Base-by-base conservation (phyloP, 2,888 invertebrate genomes). In the Eristalinus sepulchralis region DNA sequence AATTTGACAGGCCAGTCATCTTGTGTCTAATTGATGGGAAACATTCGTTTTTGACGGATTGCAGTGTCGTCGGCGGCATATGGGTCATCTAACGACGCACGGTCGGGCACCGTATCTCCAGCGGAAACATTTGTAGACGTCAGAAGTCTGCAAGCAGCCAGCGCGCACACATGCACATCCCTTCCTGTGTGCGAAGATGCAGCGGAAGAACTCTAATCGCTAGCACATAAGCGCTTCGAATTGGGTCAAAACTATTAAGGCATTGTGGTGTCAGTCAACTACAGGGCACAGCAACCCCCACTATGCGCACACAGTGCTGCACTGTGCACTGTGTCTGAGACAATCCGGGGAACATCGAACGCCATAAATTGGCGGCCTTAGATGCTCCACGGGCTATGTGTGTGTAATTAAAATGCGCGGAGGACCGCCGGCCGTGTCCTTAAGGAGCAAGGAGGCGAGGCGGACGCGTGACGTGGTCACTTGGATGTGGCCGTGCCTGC, bases 221-320 rank as follows among this genome's bases (percentile, higher is more conserved):
- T 83, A 86, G 83, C 79, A 83, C 86, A 86, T 62, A 73, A 79
- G 75, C 80, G 72, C 72, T 67, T 72, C 67, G 78, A 87, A 87
- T 87, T 87, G 76, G 87, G 87, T 87, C 87, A 87, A 87, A 87
- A 87, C 87, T 87, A 87, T 87, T 87, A 87, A 83, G 70, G 87
- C 87, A 87, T 83, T 87, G 87, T 87, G 76, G 68, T 87, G 87
- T 83, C 79, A 83, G 83, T 83, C 83, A 88, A 71, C 82, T 82
- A 82, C 82, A 78, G 33, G 33, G 11, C 9, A 47, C 39, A 39
- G 36, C 17, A 47, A 6, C 39, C 17, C 39, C 39, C 39, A n/a
- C n/a, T n/a, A n/a, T 17, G 1, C n/a, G n/a, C 10, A 8, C 34
- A 34, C 6, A 1, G 9, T 6, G 9, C 9, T 34, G 34, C 9